Evolutionary conservation across 2,797 vertebrate genomes (phyloP).

Genomic region (Xenops minutus): DNA sequence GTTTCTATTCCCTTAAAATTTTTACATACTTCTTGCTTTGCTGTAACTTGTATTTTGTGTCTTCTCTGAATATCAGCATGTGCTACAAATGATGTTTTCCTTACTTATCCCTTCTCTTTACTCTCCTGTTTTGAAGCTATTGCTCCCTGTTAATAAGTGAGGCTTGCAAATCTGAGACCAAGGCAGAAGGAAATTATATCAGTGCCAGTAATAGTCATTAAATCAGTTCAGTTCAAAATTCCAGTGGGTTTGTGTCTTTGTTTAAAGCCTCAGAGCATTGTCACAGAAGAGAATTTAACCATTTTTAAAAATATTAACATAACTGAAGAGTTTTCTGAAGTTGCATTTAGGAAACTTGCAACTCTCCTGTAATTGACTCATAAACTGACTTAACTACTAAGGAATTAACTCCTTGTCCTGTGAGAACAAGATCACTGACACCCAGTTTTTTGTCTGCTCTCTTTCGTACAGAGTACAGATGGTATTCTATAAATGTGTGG

Average conservation of each 20-base stretch:
- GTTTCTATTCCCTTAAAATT: neutral
- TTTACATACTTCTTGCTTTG: neutral
- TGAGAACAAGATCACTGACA: slow-evolving; percentile 1
- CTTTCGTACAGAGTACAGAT: slow-evolving; percentile 21
- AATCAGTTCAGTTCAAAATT: neutral
- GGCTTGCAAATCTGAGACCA: neutral
- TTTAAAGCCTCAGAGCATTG: neutral
- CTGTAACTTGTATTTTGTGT: neutral
- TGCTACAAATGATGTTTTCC: neutral
- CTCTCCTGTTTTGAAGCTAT: neutral
- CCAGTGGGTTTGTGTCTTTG: neutral
- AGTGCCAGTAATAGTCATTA: neutral
- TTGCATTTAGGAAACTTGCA: slow-evolving; percentile 28
- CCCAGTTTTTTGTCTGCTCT: neutral
- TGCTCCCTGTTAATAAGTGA: neutral
- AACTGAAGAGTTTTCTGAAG: neutral
- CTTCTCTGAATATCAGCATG: neutral
- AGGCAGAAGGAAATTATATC: neutral
- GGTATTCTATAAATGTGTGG: neutral
- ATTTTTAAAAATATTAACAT: neutral
- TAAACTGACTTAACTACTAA: slow-evolving; percentile 21
- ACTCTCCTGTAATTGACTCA: neutral
- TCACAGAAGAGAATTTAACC: neutral
- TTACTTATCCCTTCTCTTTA: neutral
- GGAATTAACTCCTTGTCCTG: slow-evolving; percentile 29